phyloP scores from a whole-genome alignment of 2,113 vertebrate genomes.

The Pseudorhombus dupliciocellatus region DNA sequence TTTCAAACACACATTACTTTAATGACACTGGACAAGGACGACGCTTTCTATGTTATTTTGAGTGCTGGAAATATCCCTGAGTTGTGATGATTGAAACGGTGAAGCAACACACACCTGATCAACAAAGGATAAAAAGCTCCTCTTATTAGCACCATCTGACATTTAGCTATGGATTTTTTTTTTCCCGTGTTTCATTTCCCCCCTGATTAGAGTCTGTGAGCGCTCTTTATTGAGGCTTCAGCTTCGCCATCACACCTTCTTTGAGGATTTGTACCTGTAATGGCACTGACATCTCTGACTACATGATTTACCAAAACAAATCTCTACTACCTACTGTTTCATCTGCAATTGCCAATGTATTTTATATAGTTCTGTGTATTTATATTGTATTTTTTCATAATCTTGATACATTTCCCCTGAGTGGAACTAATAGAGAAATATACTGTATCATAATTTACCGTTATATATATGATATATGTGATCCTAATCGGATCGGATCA shows the following conservation, averaged over 20 bases:
- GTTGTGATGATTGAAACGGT: conserved; percentile 24
- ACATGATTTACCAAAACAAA: background rate
- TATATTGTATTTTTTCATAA: too few species aligned
- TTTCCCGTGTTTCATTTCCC: conserved; percentile 25
- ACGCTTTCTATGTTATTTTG: background rate
- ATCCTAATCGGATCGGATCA: too few species aligned
- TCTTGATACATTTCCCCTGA: too few species aligned
- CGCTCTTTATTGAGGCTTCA: conserved; percentile 41
- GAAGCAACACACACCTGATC: conserved; percentile 16
- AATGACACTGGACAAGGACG: conserved; percentile 17
- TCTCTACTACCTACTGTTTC: too few species aligned
- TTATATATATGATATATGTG: too few species aligned
- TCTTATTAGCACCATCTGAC: conserved; percentile 67
- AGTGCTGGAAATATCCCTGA: conserved; percentile 9
- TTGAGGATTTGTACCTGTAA: conserved; percentile 20
- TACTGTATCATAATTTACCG: too few species aligned
- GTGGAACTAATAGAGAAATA: background rate
- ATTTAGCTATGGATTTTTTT: conserved; percentile 62
- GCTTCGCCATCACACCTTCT: conserved; percentile 34
- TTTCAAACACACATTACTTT: conserved; percentile 12
- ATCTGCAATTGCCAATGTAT: too few species aligned
- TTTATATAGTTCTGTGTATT: too few species aligned
- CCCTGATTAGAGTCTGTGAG: conserved; percentile 38
- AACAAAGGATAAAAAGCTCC: conserved; percentile 52
- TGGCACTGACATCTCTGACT: background rate